A percentile compares a stretch with the other conserved stretches of the same genome.
These are phyloP conservation scores for Drosophila nigritarsus DNA, from an alignment of 2,888 invertebrate species.

Conservation along the genomic window DNA sequence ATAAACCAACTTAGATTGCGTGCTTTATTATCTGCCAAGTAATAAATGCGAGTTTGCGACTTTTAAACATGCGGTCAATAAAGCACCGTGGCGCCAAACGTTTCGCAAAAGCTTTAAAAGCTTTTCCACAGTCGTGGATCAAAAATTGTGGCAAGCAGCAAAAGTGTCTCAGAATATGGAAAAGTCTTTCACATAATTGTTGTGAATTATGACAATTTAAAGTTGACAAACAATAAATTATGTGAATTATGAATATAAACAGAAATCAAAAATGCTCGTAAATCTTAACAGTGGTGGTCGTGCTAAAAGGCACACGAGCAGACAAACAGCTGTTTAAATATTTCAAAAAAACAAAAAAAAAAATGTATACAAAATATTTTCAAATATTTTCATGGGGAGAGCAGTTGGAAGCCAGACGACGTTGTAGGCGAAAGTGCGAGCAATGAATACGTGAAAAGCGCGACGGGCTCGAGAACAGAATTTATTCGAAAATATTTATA, in stretches of 20 bases:
- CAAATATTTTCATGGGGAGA: constrained; percentile 44
- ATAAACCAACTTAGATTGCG: neutral
- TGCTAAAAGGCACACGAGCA: neutral
- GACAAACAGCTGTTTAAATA: constrained; percentile 60
- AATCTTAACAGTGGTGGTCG: constrained; percentile 13
- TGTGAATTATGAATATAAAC: neutral
- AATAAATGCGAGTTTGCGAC: neutral
- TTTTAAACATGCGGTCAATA: neutral
- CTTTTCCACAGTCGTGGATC: constrained; percentile 35
- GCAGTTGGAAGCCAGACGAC: constrained; percentile 64
- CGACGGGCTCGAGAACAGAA: constrained; percentile 36
- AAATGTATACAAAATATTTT: constrained; percentile 56
- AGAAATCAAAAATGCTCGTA: neutral
- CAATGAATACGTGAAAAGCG: constrained; percentile 25
- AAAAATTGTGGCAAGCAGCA: constrained; percentile 6
- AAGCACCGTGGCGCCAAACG: constrained; percentile 7
- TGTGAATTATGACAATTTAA: neutral
- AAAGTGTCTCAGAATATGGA: neutral
- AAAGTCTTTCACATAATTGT: neutral
- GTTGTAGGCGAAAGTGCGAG: constrained; percentile 48
- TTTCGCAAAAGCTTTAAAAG: constrained; percentile 28
- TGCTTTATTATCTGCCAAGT: constrained; percentile 1
- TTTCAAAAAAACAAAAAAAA: constrained; percentile 27
- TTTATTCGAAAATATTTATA: constrained; percentile 14
- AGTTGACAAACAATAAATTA: neutral